A percentile compares a stretch with the other conserved stretches of the same genome.
Evolutionary conservation across 2,113 vertebrate genomes (phyloP).

Genomic region (Fulica atra): DNA sequence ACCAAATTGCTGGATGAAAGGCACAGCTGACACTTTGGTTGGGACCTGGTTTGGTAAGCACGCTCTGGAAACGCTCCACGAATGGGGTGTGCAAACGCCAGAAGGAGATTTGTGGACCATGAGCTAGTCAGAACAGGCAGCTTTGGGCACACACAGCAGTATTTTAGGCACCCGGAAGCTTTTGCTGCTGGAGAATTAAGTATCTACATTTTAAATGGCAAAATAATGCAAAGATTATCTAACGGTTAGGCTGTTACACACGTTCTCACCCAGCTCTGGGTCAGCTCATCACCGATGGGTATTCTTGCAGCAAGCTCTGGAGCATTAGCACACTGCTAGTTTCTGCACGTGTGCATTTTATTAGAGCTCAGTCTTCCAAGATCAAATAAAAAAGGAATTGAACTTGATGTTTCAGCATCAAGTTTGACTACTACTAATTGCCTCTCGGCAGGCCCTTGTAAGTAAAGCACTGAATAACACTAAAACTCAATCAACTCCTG

Average conservation of each 20-base stretch:
- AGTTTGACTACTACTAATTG: not conserved
- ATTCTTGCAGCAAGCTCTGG: not conserved
- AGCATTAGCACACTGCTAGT: not conserved
- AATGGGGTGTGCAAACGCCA: not conserved
- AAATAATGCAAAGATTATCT: not conserved
- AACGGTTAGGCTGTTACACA: not conserved
- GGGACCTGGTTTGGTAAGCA: not conserved
- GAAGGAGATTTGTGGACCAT: not conserved
- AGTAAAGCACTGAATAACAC: not conserved
- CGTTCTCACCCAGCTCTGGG: not conserved
- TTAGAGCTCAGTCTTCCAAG: not conserved
- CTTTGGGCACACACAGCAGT: not conserved
- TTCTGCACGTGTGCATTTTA: not conserved
- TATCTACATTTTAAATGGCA: not conserved
- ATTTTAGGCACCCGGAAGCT: not conserved
- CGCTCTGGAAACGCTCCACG: not conserved
- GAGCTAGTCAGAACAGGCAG: not conserved
- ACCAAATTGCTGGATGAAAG: not conserved
- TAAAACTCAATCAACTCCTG: not conserved
- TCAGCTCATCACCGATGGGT: not conserved
- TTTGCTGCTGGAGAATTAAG: not conserved
- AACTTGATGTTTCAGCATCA: constrained; percentile 18
- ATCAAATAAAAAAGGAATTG: constrained; percentile 15
- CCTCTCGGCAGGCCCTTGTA: not conserved
- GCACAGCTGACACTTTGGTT: not conserved